A percentile compares a stretch with the other conserved stretches of the same genome.
These are phyloP conservation scores for Melanotaenia pygmaea DNA, from an alignment of 2,797 vertebrate species.

Conservation along the genomic window DNA sequence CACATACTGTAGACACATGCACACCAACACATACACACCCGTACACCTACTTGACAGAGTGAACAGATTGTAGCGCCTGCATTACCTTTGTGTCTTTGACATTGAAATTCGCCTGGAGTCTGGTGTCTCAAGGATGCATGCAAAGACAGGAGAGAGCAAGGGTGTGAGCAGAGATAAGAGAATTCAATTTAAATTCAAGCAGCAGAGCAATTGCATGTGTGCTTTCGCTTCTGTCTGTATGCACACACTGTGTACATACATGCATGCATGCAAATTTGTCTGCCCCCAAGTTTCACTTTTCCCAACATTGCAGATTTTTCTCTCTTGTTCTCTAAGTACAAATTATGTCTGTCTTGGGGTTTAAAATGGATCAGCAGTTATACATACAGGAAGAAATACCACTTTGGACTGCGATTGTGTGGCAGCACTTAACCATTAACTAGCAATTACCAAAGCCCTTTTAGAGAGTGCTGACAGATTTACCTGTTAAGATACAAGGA, in stretches of 20 bases:
- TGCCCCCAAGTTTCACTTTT: constrained; percentile 34
- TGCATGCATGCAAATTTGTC: constrained; percentile 33
- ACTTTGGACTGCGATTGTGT: constrained; percentile 39
- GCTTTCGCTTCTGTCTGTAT: constrained; percentile 25
- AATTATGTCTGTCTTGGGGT: constrained; percentile 20
- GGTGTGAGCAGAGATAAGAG: constrained; percentile 63
- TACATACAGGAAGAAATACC: constrained; percentile 14
- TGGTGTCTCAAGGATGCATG: constrained; percentile 51
- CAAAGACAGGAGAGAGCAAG: constrained; percentile 21
- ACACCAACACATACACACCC: constrained; percentile 28
- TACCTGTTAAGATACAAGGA: constrained; percentile 64
- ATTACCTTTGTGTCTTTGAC: constrained; percentile 65
- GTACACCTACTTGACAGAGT: constrained; percentile 50
- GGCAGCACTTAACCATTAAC: constrained; percentile 61
- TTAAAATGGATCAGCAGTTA: constrained; percentile 42
- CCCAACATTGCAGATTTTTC: constrained; percentile 13
- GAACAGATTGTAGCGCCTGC: constrained; percentile 69
- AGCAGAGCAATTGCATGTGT: constrained; percentile 12
- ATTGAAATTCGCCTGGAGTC: constrained; percentile 79
- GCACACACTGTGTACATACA: constrained; percentile 28
- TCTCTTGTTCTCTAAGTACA: constrained; percentile 16
- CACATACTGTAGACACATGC: constrained; percentile 53
- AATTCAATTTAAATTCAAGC: constrained; percentile 70
- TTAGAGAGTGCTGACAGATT: constrained; percentile 67
- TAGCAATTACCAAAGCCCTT: constrained; percentile 44